phyloP scores from a whole-genome alignment of 2,797 vertebrate genomes.

The Liasis olivaceus region DNA sequence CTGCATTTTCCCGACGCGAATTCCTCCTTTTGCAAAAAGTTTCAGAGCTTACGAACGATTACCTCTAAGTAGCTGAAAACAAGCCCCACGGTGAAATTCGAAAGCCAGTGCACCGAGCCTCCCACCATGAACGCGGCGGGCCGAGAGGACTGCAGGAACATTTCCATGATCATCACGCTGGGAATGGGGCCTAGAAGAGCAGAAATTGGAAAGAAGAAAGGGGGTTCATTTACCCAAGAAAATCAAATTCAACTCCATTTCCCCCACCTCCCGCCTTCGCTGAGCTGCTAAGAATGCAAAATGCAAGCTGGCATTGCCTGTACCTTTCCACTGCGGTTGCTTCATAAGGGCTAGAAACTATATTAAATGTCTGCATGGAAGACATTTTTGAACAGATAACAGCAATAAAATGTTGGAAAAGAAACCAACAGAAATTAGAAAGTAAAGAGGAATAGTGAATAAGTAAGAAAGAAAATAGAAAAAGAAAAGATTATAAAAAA shows the following conservation, averaged over 20 bases:
- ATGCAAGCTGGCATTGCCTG: neutral
- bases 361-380: no score
- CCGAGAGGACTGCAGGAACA: constrained; percentile 93
- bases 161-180: constrained; percentile 86
- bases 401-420: neutral
- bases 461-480: neutral
- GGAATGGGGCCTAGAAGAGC: constrained; percentile 85
- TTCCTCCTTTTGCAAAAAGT: neutral
- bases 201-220: neutral
- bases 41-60: neutral
- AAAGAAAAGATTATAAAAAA: no score
- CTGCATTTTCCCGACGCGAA: neutral
- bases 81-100: constrained; percentile 89
- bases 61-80: constrained; percentile 93
- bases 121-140: constrained; percentile 91
- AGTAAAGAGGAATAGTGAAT: no score
- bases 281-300: no score
- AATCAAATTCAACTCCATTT: neutral
- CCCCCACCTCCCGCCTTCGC: neutral
- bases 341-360: neutral
- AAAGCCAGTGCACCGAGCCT: constrained; percentile 92
- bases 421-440: no score
- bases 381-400: neutral
- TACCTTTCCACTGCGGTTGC: neutral
- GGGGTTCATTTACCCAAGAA: no score